These are phyloP conservation scores for Temnothorax longispinosus DNA, from an alignment of 1,140 invertebrate genomes.

Conservation along the genomic window DNA sequence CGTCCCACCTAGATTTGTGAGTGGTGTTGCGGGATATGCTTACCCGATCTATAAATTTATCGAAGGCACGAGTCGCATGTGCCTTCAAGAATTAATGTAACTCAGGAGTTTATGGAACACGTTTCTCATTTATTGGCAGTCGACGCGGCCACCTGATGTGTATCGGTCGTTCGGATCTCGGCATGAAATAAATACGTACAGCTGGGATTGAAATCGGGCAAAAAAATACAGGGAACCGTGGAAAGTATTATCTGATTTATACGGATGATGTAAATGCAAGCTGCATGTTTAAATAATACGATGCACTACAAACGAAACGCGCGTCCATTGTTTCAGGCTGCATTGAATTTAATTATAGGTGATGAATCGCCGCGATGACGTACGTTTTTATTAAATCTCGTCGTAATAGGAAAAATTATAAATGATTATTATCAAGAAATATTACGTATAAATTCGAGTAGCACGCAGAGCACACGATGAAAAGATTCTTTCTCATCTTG, in stretches of 20 bases:
- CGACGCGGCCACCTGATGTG: not conserved
- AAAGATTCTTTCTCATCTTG: not conserved
- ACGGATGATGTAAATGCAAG: conserved; percentile 26
- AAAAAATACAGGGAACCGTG: conserved; percentile 2
- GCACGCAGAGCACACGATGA: not conserved
- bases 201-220: conserved; percentile 17
- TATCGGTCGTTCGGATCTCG: conserved; percentile 6
- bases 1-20: not conserved
- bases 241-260: conserved; percentile 48
- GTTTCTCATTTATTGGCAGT: conserved; percentile 47
- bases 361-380: not conserved
- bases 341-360: conserved; percentile 23
- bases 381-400: conserved; percentile 9
- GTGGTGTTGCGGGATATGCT: not conserved
- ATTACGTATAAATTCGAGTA: not conserved
- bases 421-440: not conserved
- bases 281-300: conserved; percentile 42
- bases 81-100: conserved; percentile 44
- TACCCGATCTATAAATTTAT: conserved; percentile 21
- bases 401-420: not conserved
- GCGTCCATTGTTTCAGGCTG: not conserved
- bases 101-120: conserved; percentile 30
- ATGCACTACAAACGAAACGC: not conserved
- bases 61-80: not conserved
- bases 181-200: conserved; percentile 41